Evolutionary conservation across 1,140 invertebrate species (phyloP), one percentile per base, ranked within the genome.

Genomic region (Homarus americanus): DNA sequence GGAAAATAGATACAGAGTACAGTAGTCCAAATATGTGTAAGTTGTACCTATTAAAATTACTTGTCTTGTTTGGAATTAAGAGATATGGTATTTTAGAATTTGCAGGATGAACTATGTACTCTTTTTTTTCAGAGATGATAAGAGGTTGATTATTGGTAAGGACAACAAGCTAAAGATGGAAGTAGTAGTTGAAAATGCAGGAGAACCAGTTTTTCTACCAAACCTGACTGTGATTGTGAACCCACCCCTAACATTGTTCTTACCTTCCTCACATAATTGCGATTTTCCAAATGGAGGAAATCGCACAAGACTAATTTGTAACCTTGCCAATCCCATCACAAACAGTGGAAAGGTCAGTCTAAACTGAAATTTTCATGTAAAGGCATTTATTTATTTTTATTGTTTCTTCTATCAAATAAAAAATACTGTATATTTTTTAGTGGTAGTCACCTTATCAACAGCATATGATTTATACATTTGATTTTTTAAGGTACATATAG

Each of bases 141-240:
- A 76, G 7, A 78, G n/a, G 3, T 58, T 87, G 7, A 36, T 78
- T 20, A 87, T 87, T 38, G 84, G 84, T 63, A 53, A 44, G 4
- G 84, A 78, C n/a, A 78, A 78, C 73, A 87, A 63, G 32, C 84
- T 73, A 1, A 34, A 63, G 9, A 7, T 87, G 41, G n/a, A 49
- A 63, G 49, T 87, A 20, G 32, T 24, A 1, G 73, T 87, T 4
- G 36, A 10, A 73, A 87, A 87, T n/a, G 12, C 28, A 20, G 84
- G 84, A 10, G 84, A 87, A 63, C 73, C 84, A 15, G 84, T 76
- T n/a, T 87, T 87, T 53, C 84, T 76, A 1, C 84, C 84, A 12
- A 87, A 87, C 34, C 9, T 87, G 32, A 87, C 84, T 15, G 73
- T 87, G 20, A 53, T 36, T 2, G 84, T 87, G 10, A 20, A n/a